Evolutionary conservation across 2,113 vertebrate genomes (phyloP).

Genomic region (Mionectes macconnelli): DNA sequence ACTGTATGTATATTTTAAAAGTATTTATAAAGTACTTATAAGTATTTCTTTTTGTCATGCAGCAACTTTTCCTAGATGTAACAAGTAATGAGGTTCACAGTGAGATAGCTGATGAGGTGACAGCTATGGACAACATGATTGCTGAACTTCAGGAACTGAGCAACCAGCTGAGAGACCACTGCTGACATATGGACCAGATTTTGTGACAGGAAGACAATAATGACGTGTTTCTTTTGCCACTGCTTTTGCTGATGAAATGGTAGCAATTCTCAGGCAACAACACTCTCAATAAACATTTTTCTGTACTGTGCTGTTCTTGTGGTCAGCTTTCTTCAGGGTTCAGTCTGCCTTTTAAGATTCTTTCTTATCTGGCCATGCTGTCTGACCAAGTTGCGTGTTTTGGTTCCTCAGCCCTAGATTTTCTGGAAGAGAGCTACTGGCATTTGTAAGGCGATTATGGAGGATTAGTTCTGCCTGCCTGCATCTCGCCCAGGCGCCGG

Average conservation of each 20-base stretch:
- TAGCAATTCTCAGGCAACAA: neutral
- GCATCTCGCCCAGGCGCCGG: neutral
- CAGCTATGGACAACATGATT: constrained; percentile 78
- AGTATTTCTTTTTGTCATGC: constrained; percentile 40
- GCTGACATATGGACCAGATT: constrained; percentile 24
- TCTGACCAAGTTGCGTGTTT: neutral
- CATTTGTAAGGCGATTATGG: neutral
- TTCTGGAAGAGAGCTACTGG: neutral
- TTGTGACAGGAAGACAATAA: neutral
- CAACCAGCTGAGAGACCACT: constrained; percentile 76
- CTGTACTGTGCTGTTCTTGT: neutral
- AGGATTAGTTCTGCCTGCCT: neutral
- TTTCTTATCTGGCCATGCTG: neutral
- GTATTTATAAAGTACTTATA: neutral
- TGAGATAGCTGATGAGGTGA: constrained; percentile 79
- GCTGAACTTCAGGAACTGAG: constrained; percentile 84
- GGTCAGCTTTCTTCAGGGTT: neutral
- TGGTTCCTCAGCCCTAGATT: neutral
- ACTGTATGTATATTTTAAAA: neutral
- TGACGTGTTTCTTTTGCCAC: neutral
- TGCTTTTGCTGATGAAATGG: neutral
- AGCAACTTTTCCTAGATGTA: constrained; percentile 88
- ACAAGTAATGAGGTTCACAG: constrained; percentile 76
- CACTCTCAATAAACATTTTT: constrained; percentile 63
- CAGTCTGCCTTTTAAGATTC: neutral